Conservation (phyloP, 2,113 vertebrate species). For the Ascaphus truei region DNA sequence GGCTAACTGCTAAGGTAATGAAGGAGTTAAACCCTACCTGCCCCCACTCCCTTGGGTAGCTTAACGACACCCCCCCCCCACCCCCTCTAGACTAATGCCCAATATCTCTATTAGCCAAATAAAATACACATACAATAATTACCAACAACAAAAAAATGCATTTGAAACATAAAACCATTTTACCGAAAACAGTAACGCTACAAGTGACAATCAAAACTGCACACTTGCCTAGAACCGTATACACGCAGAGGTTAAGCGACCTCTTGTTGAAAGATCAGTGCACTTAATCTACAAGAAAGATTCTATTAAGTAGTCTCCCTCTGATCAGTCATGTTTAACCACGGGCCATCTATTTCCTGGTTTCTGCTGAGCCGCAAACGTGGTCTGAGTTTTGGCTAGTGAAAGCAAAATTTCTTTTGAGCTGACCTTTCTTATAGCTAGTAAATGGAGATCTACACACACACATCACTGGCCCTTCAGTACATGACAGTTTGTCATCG, state of each 20-base stretch:
- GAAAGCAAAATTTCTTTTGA: slow-evolving; percentile 22
- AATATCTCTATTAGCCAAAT: no score
- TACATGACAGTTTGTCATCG: not conserved
- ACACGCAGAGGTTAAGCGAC: slow-evolving; percentile 45
- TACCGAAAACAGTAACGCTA: not conserved
- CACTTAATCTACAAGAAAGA: slow-evolving; percentile 37
- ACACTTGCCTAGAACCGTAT: not conserved
- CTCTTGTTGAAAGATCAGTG: slow-evolving; percentile 52
- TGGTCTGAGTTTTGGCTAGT: not conserved
- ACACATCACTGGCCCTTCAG: not conserved
- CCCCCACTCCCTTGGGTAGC: no score
- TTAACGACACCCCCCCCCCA: no score
- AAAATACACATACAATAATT: no score
- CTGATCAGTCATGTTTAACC: slow-evolving; percentile 24
- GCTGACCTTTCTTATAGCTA: slow-evolving; percentile 4
- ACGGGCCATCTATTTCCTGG: not conserved
- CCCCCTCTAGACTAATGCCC: no score
- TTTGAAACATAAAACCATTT: no score
- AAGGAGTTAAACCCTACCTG: no score
- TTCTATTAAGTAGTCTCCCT: not conserved
- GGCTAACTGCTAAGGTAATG: no score
- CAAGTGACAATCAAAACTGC: not conserved
- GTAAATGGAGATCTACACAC: not conserved
- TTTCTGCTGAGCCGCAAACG: not conserved
- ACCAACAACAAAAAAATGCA: no score